These are phyloP conservation scores for Mirza zaza DNA, from an alignment of 2,113 vertebrate genomes.

Conservation along the genomic window DNA sequence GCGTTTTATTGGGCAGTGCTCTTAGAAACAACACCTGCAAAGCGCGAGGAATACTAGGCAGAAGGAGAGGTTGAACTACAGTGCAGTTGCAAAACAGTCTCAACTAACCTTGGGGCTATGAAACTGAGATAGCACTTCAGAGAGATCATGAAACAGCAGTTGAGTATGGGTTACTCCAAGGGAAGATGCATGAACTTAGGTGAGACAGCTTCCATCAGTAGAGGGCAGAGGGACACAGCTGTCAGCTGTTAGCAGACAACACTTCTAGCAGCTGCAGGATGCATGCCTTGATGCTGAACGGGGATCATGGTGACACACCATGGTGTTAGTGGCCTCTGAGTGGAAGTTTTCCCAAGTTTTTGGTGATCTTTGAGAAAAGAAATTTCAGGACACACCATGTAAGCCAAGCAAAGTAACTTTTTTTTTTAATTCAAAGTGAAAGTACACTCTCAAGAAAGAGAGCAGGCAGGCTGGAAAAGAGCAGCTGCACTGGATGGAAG, in stretches of 20 bases:
- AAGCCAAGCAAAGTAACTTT: too few species aligned
- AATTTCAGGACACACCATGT: too few species aligned
- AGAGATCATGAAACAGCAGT: fast-evolving
- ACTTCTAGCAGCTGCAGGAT: neutral
- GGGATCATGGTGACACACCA: fast-evolving
- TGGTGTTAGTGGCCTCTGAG: neutral
- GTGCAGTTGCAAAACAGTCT: neutral
- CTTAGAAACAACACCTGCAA: neutral
- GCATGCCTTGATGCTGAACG: too few species aligned
- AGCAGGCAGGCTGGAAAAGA: too few species aligned
- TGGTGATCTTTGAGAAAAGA: too few species aligned
- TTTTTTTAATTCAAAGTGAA: too few species aligned
- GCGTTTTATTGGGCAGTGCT: neutral
- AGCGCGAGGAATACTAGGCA: neutral
- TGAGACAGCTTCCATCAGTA: neutral
- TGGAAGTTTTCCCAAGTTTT: too few species aligned
- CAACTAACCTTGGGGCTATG: neutral
- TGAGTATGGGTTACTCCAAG: too few species aligned
- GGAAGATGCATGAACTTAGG: neutral
- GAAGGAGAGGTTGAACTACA: neutral
- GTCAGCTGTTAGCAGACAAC: neutral
- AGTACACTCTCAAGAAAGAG: too few species aligned
- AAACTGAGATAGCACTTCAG: neutral
- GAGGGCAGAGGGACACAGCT: neutral
- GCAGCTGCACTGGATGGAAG: too few species aligned